Evolutionary conservation across 1,140 invertebrate genomes (phyloP).

Genomic region (Drosophila punjabiensis): DNA sequence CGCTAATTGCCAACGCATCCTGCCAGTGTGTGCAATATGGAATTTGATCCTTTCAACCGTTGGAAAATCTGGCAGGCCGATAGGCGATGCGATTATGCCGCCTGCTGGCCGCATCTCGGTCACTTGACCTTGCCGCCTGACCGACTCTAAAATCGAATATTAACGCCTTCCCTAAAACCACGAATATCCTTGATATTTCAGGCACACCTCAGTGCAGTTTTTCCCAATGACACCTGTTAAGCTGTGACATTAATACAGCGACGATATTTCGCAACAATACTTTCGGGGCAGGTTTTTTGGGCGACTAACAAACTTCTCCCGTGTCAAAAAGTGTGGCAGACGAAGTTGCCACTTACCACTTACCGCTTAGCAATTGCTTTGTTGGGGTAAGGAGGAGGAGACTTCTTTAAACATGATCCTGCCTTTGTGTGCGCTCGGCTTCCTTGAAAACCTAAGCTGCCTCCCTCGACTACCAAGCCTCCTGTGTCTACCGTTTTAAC

Average conservation of each 20-base stretch:
- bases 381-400: background rate
- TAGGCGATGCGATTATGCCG: conserved; percentile 19
- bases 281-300: background rate
- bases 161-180: background rate
- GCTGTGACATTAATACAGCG: background rate
- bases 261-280: conserved; percentile 19
- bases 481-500: background rate
- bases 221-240: conserved; percentile 7
- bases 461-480: background rate
- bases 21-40: conserved; percentile 11
- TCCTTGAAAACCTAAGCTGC: conserved; percentile 20
- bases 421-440: conserved; percentile 25
- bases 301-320: conserved; percentile 11
- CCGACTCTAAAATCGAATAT: background rate
- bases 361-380: conserved; percentile 35
- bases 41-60: conserved; percentile 7
- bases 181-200: background rate
- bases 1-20: conserved; percentile 32
- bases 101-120: conserved; percentile 22
- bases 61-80: conserved; percentile 15
- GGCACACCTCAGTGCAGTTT: background rate
- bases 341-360: conserved; percentile 32
- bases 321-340: conserved; percentile 34
- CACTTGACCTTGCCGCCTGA: conserved; percentile 19
- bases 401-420: conserved; percentile 19